phyloP scores from a whole-genome alignment of 2,888 invertebrate species.

The Cheilosia variabilis region DNA sequence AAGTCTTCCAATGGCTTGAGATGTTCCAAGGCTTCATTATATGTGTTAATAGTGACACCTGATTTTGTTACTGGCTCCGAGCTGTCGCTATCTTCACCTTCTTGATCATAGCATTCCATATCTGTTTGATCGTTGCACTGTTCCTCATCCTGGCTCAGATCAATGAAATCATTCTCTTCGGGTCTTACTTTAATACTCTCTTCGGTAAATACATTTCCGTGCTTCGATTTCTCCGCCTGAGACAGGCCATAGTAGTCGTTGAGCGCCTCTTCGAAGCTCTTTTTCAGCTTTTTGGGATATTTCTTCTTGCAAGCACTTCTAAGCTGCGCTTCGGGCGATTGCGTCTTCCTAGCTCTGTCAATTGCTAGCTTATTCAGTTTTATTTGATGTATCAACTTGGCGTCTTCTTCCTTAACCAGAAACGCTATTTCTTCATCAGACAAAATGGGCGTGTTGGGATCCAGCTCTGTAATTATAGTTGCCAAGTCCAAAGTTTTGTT shows the following conservation, averaged over 20 bases:
- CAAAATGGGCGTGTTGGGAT: constrained; percentile 18
- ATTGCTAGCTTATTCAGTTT: neutral
- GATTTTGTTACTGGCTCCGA: neutral
- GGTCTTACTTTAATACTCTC: neutral
- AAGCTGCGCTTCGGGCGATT: neutral
- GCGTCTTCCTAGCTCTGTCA: neutral
- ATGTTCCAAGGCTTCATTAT: constrained; percentile 80
- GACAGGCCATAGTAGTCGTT: constrained; percentile 4
- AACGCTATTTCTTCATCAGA: constrained; percentile 45
- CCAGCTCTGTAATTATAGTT: constrained; percentile 45
- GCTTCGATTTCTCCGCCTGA: neutral
- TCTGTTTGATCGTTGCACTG: constrained; percentile 1
- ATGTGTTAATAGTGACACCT: constrained; percentile 67
- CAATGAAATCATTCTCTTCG: constrained; percentile 12
- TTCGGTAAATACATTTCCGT: neutral
- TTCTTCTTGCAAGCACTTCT: neutral
- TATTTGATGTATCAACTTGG: neutral
- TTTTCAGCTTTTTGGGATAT: neutral
- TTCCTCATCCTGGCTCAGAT: constrained; percentile 14
- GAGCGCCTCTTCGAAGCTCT: neutral
- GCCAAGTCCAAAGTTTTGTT: constrained; percentile 30
- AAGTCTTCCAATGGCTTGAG: constrained; percentile 81
- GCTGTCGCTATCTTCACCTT: neutral
- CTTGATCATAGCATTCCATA: neutral
- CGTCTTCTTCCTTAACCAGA: constrained; percentile 31